Evolutionary conservation across 1,140 invertebrate species (phyloP).

Genomic region (Zaprionus tsacasi): DNA sequence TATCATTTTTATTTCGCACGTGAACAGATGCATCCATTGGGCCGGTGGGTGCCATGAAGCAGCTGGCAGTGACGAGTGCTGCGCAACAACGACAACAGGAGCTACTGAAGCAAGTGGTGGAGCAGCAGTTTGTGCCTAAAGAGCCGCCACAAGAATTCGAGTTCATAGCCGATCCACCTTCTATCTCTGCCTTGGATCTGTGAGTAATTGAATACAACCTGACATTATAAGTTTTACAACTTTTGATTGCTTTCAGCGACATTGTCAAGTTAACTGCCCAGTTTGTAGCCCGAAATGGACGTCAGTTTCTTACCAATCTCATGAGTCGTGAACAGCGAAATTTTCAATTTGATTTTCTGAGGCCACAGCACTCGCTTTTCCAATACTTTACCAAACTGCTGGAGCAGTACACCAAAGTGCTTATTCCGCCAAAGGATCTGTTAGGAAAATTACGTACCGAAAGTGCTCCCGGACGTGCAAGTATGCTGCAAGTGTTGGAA

Average conservation of each 20-base stretch:
- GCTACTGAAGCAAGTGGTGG: slow-evolving; percentile 92
- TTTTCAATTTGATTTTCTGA: slow-evolving; percentile 99
- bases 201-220: slow-evolving; percentile 78
- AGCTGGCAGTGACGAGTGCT: slow-evolving; percentile 87
- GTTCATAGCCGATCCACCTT: slow-evolving; percentile 98
- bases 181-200: slow-evolving; percentile 99
- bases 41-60: slow-evolving; percentile 81
- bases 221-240: not conserved
- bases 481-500: slow-evolving; percentile 92
- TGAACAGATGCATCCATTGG: slow-evolving; percentile 54
- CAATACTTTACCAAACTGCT: slow-evolving; percentile 99
- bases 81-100: slow-evolving; percentile 95
- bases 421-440: slow-evolving; percentile 97
- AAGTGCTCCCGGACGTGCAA: slow-evolving; percentile 85
- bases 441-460: slow-evolving; percentile 92
- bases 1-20: not conserved
- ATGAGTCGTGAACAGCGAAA: slow-evolving; percentile 99
- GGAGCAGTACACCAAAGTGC: slow-evolving; percentile 98
- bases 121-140: slow-evolving; percentile 95
- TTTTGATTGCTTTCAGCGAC: slow-evolving; percentile 88
- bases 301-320: slow-evolving; percentile 98
- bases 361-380: slow-evolving; percentile 99
- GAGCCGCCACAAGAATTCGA: slow-evolving; percentile 98
- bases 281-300: slow-evolving; percentile 99
- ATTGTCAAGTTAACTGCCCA: slow-evolving; percentile 99